Evolutionary conservation across 2,888 invertebrate species (phyloP).

Genomic region (Drosophila rellima): DNA sequence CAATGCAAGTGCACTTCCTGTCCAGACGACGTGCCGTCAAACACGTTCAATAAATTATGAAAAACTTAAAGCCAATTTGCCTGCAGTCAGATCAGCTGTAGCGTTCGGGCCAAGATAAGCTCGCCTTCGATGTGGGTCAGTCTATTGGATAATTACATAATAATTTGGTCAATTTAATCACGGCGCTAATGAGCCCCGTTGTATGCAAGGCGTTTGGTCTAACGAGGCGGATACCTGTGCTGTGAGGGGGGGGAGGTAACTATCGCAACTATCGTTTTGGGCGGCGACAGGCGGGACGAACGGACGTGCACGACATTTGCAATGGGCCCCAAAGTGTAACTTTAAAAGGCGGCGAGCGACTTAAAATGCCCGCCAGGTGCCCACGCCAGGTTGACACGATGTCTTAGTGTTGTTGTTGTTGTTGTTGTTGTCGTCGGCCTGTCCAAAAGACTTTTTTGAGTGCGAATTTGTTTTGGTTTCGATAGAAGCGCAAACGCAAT

Average conservation of each 20-base stretch:
- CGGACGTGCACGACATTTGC: slow-evolving; percentile 48
- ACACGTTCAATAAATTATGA: slow-evolving; percentile 65
- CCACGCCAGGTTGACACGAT: slow-evolving; percentile 46
- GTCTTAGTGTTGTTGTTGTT: neutral
- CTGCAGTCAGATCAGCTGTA: slow-evolving; percentile 22
- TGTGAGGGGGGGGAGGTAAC: slow-evolving; percentile 24
- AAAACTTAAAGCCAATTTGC: slow-evolving; percentile 44
- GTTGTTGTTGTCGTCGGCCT: slow-evolving; percentile 31
- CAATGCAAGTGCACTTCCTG: slow-evolving; percentile 62
- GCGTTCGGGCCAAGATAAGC: slow-evolving; percentile 31
- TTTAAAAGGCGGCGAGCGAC: slow-evolving; percentile 51
- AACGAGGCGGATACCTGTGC: neutral
- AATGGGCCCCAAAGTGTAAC: slow-evolving; percentile 41
- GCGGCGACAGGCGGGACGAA: slow-evolving; percentile 49
- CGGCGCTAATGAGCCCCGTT: slow-evolving; percentile 78
- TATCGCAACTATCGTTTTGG: slow-evolving; percentile 53
- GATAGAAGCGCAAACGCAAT: slow-evolving; percentile 72
- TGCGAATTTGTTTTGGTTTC: slow-evolving; percentile 58
- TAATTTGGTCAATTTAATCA: slow-evolving; percentile 83
- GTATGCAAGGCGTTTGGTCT: slow-evolving; percentile 63
- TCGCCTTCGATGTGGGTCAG: slow-evolving; percentile 65
- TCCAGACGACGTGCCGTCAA: slow-evolving; percentile 51
- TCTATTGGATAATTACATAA: slow-evolving; percentile 82
- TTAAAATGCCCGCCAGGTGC: slow-evolving; percentile 78
- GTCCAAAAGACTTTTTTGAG: slow-evolving; percentile 38